Percentiles rank a stretch among this genome's conserved stretches.
Evolutionary conservation across 2,797 vertebrate genomes (phyloP).

Genomic region (Propithecus deckenii): DNA sequence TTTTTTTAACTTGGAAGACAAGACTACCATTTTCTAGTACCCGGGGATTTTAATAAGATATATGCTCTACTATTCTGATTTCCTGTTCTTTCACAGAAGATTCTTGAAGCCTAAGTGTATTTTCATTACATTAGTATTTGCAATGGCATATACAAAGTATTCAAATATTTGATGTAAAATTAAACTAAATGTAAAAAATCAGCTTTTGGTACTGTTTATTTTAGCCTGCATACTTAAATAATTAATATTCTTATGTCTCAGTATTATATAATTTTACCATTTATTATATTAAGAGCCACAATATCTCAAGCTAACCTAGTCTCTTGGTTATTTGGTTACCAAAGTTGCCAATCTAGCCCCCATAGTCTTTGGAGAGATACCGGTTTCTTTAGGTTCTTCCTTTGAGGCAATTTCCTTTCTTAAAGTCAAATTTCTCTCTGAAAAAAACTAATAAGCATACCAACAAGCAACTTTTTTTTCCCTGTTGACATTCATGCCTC

Average conservation of each 20-base stretch:
- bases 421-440: constrained; percentile 7
- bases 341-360: not conserved
- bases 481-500: constrained; percentile 60
- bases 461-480: not conserved
- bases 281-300: not conserved
- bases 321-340: not conserved
- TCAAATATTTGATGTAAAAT: not conserved
- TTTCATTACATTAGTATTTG: not conserved
- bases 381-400: not conserved
- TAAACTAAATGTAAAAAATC: not conserved
- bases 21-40: not conserved
- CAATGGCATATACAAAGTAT: not conserved
- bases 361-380: not conserved
- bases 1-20: not conserved
- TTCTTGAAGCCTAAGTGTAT: not conserved
- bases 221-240: not conserved
- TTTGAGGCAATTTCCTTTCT: not conserved
- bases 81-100: not conserved
- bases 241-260: not conserved
- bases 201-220: not conserved
- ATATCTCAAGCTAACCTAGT: not conserved
- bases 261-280: not conserved
- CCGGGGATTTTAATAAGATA: not conserved
- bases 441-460: not conserved
- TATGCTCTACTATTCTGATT: not conserved